Base-by-base conservation (phyloP, 1,140 invertebrate species). In the Heliconius himera region DNA sequence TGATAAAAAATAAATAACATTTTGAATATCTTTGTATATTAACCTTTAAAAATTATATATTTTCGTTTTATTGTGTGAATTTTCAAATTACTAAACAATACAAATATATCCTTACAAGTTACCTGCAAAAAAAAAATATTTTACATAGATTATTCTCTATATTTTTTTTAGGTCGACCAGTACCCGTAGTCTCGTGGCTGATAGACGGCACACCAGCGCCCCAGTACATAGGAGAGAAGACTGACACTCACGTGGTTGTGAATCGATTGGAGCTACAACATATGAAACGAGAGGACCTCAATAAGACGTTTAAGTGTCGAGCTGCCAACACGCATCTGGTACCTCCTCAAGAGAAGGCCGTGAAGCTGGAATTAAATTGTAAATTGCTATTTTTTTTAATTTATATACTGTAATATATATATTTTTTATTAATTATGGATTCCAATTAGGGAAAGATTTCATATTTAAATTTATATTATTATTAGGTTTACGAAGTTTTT, bases 291-390 rank as follows among this genome's bases (percentile, higher is more conserved):
- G 96, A 97, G 81, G 96, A 98, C 78, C 95, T 98, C 70, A 97
- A 98, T 88, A 97, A 97, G 13, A 97, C 97, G 3, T 97, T 97
- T 93, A 98, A 97, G 91, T 98, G 98, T 89, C 96, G 97, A 90
- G 98, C 98, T 1, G 96, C 96, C 73, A 98, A 98, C 89, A 98
- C 97, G n/a, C 97, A 98, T 83, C 95, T 98, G n/a, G 97, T 97
- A 80, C 96, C 96, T 74, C 97, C 98, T 0, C 95, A 96, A 41
- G 97, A 98, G 90, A 97, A 97, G 87, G 96, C 95, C 74, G 96
- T 97, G 80, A 94, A 97, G 81, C 95, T 98, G 82, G 97, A 98
- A 91, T 95, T 98, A 92, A 96, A 97, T 85, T 92, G 97, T 98
- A 93, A 97, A 97, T 97, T 79, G 9, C 13, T 33, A 0, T 70